Percentiles rank a stretch among this genome's conserved stretches.
Evolutionary conservation across 1,140 invertebrate species (phyloP).

Genomic region (Drosophila gunungcola): DNA sequence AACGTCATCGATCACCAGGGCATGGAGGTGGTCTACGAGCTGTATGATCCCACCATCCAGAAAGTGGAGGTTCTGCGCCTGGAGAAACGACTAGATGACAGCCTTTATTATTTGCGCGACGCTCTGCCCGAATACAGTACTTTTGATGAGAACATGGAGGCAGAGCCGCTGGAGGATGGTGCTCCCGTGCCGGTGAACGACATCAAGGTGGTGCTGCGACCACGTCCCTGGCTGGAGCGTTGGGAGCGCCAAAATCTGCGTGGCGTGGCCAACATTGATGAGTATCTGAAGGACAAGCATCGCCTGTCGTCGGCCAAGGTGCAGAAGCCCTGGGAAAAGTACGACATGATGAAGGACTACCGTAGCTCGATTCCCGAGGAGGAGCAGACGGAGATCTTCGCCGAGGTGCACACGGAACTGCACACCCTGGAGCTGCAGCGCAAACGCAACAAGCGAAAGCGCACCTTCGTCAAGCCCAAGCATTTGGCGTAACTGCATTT

Average conservation of each 20-base stretch:
- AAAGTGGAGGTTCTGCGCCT: slow-evolving; percentile 95
- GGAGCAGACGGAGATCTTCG: slow-evolving; percentile 93
- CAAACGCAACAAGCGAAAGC: slow-evolving; percentile 89
- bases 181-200: slow-evolving; percentile 94
- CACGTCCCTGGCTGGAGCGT: slow-evolving; percentile 92
- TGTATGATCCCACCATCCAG: slow-evolving; percentile 97
- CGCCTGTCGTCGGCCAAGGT: slow-evolving; percentile 86
- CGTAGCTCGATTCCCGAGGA: slow-evolving; percentile 94
- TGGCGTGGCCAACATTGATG: slow-evolving; percentile 89
- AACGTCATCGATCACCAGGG: slow-evolving; percentile 97
- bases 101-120: slow-evolving; percentile 96
- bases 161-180: slow-evolving; percentile 91
- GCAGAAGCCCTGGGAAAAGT: slow-evolving; percentile 93
- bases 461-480: slow-evolving; percentile 88
- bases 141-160: slow-evolving; percentile 96
- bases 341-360: slow-evolving; percentile 97
- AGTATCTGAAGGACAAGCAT: slow-evolving; percentile 87
- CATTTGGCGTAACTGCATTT: slow-evolving; percentile 85
- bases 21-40: slow-evolving; percentile 91
- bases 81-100: slow-evolving; percentile 97
- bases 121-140: slow-evolving; percentile 97
- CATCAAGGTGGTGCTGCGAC: slow-evolving; percentile 93
- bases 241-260: slow-evolving; percentile 94
- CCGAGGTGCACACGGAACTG: slow-evolving; percentile 92
- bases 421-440: slow-evolving; percentile 88